Evolutionary conservation across 2,113 vertebrate genomes (phyloP), one percentile per base, ranked within the genome.

Genomic region (Nannospalax galili): DNA sequence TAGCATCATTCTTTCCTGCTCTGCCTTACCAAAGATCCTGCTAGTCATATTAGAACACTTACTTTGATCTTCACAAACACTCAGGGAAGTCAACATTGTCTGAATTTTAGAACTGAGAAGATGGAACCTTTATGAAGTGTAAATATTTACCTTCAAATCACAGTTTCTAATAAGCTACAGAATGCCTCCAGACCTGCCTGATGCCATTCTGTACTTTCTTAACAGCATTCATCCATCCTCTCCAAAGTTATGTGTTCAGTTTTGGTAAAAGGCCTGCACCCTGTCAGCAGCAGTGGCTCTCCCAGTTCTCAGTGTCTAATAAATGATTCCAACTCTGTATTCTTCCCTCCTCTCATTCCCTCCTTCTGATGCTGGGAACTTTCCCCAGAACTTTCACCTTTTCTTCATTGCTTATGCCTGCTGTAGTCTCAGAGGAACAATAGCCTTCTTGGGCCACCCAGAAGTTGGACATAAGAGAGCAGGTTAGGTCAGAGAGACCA

Each of bases 391-490:
- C 95, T 92, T 92, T 95, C 94, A 95, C 91, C 80, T 92, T 96
- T 90, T 86, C 20, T 82, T 95, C 93, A 94, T 80, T 90, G 89
- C 91, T 96, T 93, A 95, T 0, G 28, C 70, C 56, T 90, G 91
- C 65, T 94, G 32, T 80, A 10, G 60, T 95, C 96, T 95, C 89
- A 24, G 72, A 91, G 93, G 93, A 92, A 80, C 89, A 92, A 64
- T 88, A 73, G 84, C 56, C 80, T 91, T 92, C 12, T 0, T 26
- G 60, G 96, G 91, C 94, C 96, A 97, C 97, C 97, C 97, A 97
- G 95, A 80, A 97, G 96, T 65, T 97, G 95, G 96, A 91, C 80
- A 2, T 84, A 77, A 86, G 89, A 84, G 97, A 93, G 88, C 97
- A 97, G 96, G 91, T 97, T 96, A 92, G 79, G 89, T 94, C 79